Evolutionary conservation across 2,888 invertebrate species (phyloP), one percentile per base, ranked within the genome.

Genomic region (Papilio demoleus): DNA sequence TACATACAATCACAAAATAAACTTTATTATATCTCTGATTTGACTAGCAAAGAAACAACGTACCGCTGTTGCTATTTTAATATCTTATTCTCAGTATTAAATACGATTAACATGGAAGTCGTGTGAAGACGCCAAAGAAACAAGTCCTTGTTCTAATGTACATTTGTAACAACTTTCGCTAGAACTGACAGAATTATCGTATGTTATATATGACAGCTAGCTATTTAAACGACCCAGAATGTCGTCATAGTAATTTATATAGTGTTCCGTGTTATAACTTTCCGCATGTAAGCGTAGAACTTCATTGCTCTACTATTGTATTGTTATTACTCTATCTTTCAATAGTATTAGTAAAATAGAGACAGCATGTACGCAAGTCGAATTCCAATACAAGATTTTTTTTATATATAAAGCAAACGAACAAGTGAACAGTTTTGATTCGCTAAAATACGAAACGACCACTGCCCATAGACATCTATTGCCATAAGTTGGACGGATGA

Each of bases 231-330:
- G 42, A 42, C 61, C 24, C 22, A 40, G 53, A 22, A 12, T 61
- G 63, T 59, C 63, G 36, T 11, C 12, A 40, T 31, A 40, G 58
- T 63, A 62, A 68, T 68, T 63, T 68, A 68, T 58, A 31, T 63
- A 45, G 58, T 36, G 45, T 68, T 63, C 47, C 63, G 58, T 40
- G 58, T 68, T 53, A 61, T 24, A 58, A 45, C 31, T 50, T 42
- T 67, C 42, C 45, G 56, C 31, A 22, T 34, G 17, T 27, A 47
- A n/a, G 42, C 19, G 6, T 31, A 31, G 31, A 45, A 45, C 19
- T 19, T 3, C 19, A 19, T 5, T 19, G 42, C 17, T 40, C n/a
- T n/a, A 40, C 40, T 40, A 6, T n/a, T 40, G 17, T 40, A 40
- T n/a, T 40, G 14, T 14, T 40, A 14, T 5, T 40, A 1, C 5